Base-by-base conservation (phyloP, 2,113 vertebrate genomes). In the Leptobrachium leishanense region DNA sequence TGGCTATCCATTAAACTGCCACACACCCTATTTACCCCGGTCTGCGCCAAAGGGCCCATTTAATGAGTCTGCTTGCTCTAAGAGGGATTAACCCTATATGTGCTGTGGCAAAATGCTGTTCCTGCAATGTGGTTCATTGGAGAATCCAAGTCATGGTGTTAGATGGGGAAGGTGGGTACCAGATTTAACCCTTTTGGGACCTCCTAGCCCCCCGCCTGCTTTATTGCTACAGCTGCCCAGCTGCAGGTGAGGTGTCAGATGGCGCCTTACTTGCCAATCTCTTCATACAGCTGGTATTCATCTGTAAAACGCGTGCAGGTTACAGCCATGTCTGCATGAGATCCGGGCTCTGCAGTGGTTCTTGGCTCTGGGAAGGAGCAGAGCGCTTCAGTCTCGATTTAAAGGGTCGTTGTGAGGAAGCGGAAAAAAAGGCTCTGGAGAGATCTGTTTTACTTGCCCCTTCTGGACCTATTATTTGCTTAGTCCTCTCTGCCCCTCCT, bases 251-350 rank as follows among this genome's bases (percentile, higher is more conserved):
- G 78, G 42, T 62, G 73, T 81, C 64, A 62, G 72, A 68, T 74
- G 77, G 82, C 77, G 79, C 77, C 96, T 94, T 96, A 97, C 95
- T 97, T 97, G 94, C 96, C 96, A 81, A 97, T 96, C 89, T 97
- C 96, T 92, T 97, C 96, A 88, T 96, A 97, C 67, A 97, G 94
- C 93, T 97, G 96, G 85, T 91, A 97, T 85, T 97, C 96, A 86
- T 97, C 96, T 50, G 95, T 97, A 83, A 97, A 97, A 81, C 96
- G 95, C 76, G 96, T 97, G 83, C 96, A 97, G 85, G 95, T 96
- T 82, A 88, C 90, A 80, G 95, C 95, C 67, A 92, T 91, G 86
- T 95, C 95, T 95, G 96, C 96, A 88, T 90, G 90, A 91, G 89
- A 81, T 81, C 72, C 65, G 50, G 72, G 78, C 43, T 81, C 78